A percentile compares a stretch with the other conserved stretches of the same genome.
Conservation (phyloP, 2,797 vertebrate species). For the Coregonus suidteri region DNA sequence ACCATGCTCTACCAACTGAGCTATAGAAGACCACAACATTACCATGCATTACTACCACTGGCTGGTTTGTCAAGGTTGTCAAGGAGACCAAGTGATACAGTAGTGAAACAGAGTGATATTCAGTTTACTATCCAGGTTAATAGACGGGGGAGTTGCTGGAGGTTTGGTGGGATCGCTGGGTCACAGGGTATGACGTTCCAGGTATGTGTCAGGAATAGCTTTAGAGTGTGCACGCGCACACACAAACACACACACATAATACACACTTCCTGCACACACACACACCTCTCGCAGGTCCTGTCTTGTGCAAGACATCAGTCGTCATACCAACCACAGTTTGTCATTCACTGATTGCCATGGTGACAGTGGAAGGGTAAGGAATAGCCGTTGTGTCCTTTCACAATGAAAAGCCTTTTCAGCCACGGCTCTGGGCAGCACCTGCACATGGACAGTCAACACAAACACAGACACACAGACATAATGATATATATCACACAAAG, state of each 20-base stretch:
- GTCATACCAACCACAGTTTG: conserved; percentile 38
- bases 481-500: neutral
- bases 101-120: neutral
- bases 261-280: neutral
- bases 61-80: neutral
- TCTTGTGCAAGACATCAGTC: neutral
- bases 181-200: neutral
- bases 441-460: conserved; percentile 19
- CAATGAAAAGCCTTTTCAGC: conserved; percentile 41
- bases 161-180: neutral
- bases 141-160: neutral
- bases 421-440: conserved; percentile 38
- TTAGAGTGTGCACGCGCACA: neutral
- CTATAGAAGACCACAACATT: too few relatives aligned
- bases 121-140: neutral
- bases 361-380: conserved; percentile 53
- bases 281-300: neutral
- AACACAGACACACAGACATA: conserved; percentile 8
- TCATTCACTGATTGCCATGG: conserved; percentile 56
- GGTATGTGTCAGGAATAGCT: neutral
- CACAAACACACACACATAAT: neutral
- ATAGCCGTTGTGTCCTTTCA: conserved; percentile 38
- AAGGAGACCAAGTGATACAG: neutral
- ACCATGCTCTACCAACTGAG: too few relatives aligned
- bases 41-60: neutral